phyloP scores from a whole-genome alignment of 2,888 invertebrate genomes.

The Epirrhoe alternata region DNA sequence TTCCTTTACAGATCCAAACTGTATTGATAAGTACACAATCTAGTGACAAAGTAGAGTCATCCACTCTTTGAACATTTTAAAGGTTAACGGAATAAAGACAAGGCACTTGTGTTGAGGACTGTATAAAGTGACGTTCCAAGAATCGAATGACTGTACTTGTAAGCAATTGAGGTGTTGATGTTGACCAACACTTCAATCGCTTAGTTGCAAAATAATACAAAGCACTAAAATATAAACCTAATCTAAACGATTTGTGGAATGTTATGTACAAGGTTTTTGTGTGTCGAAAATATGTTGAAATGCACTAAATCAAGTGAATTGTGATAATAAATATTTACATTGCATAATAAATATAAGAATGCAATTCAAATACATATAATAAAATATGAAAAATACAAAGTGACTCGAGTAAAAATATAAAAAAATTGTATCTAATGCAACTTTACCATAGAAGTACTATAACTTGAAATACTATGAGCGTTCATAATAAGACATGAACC shows the following conservation, averaged over 20 bases:
- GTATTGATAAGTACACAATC: conserved; percentile 42
- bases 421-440: background rate
- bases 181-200: conserved; percentile 34
- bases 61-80: conserved; percentile 15
- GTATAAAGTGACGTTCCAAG: conserved; percentile 13
- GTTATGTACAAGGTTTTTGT: conserved; percentile 14
- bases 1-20: conserved; percentile 14
- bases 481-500: background rate
- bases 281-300: background rate
- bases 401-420: background rate
- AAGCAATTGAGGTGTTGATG: conserved; percentile 34
- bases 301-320: conserved; percentile 1
- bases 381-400: background rate
- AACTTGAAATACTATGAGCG: background rate
- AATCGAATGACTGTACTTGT: conserved; percentile 38
- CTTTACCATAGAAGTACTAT: background rate
- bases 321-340: conserved; percentile 4
- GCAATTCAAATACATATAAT: background rate
- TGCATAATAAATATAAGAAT: background rate
- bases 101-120: conserved; percentile 16
- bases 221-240: conserved; percentile 26
- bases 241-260: conserved; percentile 17
- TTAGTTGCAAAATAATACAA: conserved; percentile 30
- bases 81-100: conserved; percentile 4
- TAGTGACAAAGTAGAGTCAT: conserved; percentile 45